Conservation (phyloP, 2,113 vertebrate species). For the Trichomycterus rosablanca region DNA sequence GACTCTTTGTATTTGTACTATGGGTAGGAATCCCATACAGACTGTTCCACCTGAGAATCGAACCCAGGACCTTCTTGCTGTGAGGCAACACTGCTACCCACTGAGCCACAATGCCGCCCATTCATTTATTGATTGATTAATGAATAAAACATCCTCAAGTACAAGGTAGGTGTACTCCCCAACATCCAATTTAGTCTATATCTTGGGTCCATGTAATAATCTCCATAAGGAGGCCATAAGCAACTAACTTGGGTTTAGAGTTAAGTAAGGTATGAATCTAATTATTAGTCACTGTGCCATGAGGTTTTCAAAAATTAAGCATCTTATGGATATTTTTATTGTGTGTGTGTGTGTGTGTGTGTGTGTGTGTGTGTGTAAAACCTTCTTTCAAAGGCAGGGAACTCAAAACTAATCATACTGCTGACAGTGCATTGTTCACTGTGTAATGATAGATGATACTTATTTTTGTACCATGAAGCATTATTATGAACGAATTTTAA, state of each 20-base stretch:
- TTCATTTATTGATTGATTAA: no score
- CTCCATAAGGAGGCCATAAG: conserved; percentile 61
- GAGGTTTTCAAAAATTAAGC: not conserved
- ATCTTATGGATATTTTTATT: not conserved
- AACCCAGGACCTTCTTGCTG: no score
- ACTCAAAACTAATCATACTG: not conserved
- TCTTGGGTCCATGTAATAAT: conserved; percentile 55
- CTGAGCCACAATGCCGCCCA: no score
- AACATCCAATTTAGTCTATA: conserved; percentile 18
- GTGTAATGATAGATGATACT: not conserved
- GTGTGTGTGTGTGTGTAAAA: not conserved
- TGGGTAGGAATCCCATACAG: no score
- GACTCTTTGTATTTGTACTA: no score
- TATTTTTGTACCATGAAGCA: not conserved
- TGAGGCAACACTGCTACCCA: no score
- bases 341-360: not conserved
- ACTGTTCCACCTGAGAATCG: no score
- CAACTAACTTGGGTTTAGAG: conserved; percentile 62
- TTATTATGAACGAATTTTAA: not conserved
- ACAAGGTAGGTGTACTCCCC: no score
- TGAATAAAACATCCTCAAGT: no score
- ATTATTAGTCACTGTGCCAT: conserved; percentile 58
- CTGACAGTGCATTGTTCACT: not conserved
- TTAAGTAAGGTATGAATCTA: conserved; percentile 62
- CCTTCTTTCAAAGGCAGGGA: no score